A percentile compares a stretch with the other conserved stretches of the same genome.
These are phyloP conservation scores for Wasmannia auropunctata DNA, from an alignment of 1,140 invertebrate species.

Conservation along the genomic window DNA sequence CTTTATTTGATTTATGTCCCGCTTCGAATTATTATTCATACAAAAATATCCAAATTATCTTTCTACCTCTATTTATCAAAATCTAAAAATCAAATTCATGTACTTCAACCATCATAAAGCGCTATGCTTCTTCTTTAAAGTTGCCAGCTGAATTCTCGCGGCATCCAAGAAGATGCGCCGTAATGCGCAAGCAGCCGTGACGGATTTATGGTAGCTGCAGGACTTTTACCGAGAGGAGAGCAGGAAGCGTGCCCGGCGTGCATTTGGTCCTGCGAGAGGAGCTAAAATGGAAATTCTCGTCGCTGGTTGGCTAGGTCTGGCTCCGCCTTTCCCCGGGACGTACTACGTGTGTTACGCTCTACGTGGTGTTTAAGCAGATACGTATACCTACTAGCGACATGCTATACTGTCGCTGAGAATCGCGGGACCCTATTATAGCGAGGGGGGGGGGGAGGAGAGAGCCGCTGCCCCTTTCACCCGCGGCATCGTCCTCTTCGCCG, in stretches of 20 bases:
- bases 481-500: slow-evolving; percentile 27
- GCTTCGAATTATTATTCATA: too few species aligned
- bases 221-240: slow-evolving; percentile 59
- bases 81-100: neutral
- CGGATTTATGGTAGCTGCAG: slow-evolving; percentile 72
- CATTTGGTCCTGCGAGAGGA: slow-evolving; percentile 62
- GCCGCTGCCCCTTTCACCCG: slow-evolving; percentile 17
- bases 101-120: neutral
- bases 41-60: neutral
- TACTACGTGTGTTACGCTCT: slow-evolving; percentile 63
- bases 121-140: slow-evolving; percentile 12
- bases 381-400: slow-evolving; percentile 43
- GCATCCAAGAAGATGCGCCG: slow-evolving; percentile 11
- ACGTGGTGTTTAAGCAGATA: slow-evolving; percentile 69
- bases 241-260: slow-evolving; percentile 51
- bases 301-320: slow-evolving; percentile 68
- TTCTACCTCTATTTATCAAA: neutral
- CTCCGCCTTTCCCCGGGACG: slow-evolving; percentile 70
- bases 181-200: slow-evolving; percentile 62
- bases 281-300: slow-evolving; percentile 72
- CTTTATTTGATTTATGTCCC: neutral
- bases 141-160: slow-evolving; percentile 35
- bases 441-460: too few species aligned
- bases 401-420: slow-evolving; percentile 40
- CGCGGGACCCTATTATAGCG: slow-evolving; percentile 36